Percentiles rank a stretch among this genome's conserved stretches.
Evolutionary conservation across 2,797 vertebrate species (phyloP).

Genomic region (Salmo trutta): DNA sequence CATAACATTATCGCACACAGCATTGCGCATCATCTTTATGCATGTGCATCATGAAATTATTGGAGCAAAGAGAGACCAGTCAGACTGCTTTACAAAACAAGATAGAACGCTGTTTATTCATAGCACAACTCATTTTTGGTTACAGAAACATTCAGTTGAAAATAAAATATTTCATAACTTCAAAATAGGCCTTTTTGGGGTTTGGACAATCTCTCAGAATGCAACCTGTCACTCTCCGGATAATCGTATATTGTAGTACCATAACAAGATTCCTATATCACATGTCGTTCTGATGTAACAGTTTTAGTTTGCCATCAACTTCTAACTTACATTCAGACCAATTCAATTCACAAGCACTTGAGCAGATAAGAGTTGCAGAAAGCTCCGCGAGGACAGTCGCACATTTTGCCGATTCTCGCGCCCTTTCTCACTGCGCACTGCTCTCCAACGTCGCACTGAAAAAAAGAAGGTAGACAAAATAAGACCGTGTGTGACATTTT

Average conservation of each 20-base stretch:
- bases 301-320: conserved; percentile 8
- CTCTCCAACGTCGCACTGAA: conserved; percentile 74
- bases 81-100: conserved; percentile 75
- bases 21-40: not conserved
- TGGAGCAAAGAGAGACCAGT: conserved; percentile 32
- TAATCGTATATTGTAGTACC: conserved; percentile 10
- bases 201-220: conserved; percentile 39
- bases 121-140: conserved; percentile 35
- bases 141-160: conserved; percentile 59
- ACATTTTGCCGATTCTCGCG: conserved; percentile 79
- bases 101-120: conserved; percentile 65
- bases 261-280: conserved; percentile 47
- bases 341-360: conserved; percentile 73
- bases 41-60: not conserved
- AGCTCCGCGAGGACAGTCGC: conserved; percentile 71
- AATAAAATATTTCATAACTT: conserved; percentile 40
- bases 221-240: conserved; percentile 19
- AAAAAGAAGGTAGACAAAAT: not conserved
- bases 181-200: conserved; percentile 30
- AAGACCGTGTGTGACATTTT: not conserved
- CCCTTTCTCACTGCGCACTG: conserved; percentile 79
- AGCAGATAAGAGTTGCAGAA: conserved; percentile 77
- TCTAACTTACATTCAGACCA: conserved; percentile 34
- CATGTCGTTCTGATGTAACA: conserved; percentile 28
- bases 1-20: not conserved